phyloP scores from a whole-genome alignment of 37 sponge, comb jelly and placozoan species.

The Ephydatia muelleri region DNA sequence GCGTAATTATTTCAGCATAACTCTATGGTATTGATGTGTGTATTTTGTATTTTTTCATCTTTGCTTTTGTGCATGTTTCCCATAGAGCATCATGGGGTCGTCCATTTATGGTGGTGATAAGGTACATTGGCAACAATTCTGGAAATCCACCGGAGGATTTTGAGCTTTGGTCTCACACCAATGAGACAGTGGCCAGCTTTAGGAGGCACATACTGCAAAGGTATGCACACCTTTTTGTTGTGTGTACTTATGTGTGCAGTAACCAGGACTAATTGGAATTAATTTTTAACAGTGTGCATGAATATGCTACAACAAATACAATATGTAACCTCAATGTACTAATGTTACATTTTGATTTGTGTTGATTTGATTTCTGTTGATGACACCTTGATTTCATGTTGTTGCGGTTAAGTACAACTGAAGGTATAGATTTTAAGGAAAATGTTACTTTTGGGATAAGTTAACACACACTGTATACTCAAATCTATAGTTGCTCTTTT shows the following conservation, averaged over 20 bases:
- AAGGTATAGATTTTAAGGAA: too few relatives aligned
- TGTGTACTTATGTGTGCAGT: neutral
- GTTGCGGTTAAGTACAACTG: too few relatives aligned
- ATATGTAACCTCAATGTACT: neutral
- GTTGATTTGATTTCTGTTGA: too few relatives aligned
- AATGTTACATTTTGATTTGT: neutral
- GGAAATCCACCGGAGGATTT: conserved; percentile 76
- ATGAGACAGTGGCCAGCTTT: conserved; percentile 78
- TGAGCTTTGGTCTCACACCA: conserved; percentile 82
- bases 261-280: neutral
- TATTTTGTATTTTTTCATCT: neutral
- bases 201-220: conserved; percentile 77
- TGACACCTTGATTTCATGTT: too few relatives aligned
- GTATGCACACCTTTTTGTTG: conserved; percentile 43
- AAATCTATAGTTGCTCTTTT: too few relatives aligned
- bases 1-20: too few relatives aligned
- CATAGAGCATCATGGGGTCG: conserved; percentile 69
- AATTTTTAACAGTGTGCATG: neutral
- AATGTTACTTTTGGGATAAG: too few relatives aligned
- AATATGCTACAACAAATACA: neutral
- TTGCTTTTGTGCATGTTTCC: conserved; percentile 7
- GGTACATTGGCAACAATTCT: conserved; percentile 49
- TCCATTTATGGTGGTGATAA: conserved; percentile 41
- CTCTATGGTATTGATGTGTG: too few relatives aligned
- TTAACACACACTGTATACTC: too few relatives aligned